Conservation (phyloP, 2,888 invertebrate genomes). For the Sphaerophoria rueppellii region DNA sequence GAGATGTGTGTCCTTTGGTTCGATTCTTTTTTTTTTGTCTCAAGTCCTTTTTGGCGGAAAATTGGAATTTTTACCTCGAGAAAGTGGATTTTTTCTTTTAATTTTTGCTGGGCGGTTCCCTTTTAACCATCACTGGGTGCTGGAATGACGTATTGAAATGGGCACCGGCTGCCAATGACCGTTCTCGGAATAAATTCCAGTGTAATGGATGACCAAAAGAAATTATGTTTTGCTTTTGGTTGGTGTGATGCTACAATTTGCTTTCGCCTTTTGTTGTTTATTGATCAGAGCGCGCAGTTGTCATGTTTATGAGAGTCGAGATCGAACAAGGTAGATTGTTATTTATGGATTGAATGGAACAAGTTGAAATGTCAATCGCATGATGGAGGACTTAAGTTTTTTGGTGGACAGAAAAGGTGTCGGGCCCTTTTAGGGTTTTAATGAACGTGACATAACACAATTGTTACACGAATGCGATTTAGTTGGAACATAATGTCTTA, state of each 20-base stretch:
- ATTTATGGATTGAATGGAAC: slow-evolving; percentile 45
- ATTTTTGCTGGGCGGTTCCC: background rate
- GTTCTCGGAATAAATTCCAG: slow-evolving; percentile 45
- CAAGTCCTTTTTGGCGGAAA: background rate
- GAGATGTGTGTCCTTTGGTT: slow-evolving; percentile 63
- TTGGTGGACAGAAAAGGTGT: background rate
- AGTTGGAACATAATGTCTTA: background rate
- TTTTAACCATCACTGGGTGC: slow-evolving; percentile 40
- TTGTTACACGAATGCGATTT: background rate
- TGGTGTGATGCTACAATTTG: slow-evolving; percentile 52
- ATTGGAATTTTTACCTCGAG: slow-evolving; percentile 24
- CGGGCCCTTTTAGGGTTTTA: background rate
- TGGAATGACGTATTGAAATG: slow-evolving; percentile 61
- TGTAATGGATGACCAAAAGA: slow-evolving; percentile 50
- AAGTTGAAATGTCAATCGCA: slow-evolving; percentile 38
- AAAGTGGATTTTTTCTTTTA: slow-evolving; percentile 64
- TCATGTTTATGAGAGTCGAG: slow-evolving; percentile 54
- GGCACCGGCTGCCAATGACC: slow-evolving; percentile 15
- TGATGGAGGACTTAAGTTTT: slow-evolving; percentile 17
- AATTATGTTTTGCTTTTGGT: slow-evolving; percentile 53
- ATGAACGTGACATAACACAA: slow-evolving; percentile 10
- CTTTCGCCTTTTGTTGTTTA: slow-evolving; percentile 41
- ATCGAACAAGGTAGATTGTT: slow-evolving; percentile 53
- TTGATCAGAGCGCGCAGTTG: slow-evolving; percentile 49
- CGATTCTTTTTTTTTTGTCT: background rate